phyloP scores from a whole-genome alignment of 2,888 invertebrate species.

The Cristatella mucedo region DNA sequence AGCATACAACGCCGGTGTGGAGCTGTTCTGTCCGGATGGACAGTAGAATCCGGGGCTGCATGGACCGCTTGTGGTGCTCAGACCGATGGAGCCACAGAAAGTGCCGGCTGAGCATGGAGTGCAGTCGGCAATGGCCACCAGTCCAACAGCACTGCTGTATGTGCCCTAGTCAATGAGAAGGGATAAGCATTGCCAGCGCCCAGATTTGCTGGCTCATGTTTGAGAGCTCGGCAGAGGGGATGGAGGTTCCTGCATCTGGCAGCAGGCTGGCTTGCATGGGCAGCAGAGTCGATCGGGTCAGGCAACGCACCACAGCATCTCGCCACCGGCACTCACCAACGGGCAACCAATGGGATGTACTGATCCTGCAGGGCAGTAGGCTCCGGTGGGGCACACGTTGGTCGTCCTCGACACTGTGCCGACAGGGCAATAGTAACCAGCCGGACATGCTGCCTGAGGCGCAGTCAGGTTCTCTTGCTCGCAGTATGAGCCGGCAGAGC shows the following conservation, averaged over 20 bases:
- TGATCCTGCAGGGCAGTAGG: slow-evolving; percentile 23
- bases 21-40: slow-evolving; percentile 23
- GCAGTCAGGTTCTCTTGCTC: slow-evolving; percentile 18
- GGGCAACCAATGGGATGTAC: slow-evolving; percentile 10
- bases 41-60: slow-evolving; percentile 30
- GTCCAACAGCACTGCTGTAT: slow-evolving; percentile 26
- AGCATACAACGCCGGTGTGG: slow-evolving; percentile 19
- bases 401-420: slow-evolving; percentile 20
- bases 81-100: slow-evolving; percentile 21
- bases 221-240: too few relatives aligned
- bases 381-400: slow-evolving; percentile 21
- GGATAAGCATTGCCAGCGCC: too few relatives aligned
- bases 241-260: too few relatives aligned
- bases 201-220: too few relatives aligned
- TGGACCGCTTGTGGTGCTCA: slow-evolving; percentile 21
- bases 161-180: slow-evolving; percentile 26
- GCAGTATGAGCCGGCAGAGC: slow-evolving; percentile 28
- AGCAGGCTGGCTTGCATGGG: too few relatives aligned
- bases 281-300: too few relatives aligned
- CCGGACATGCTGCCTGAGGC: slow-evolving; percentile 13
- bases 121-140: slow-evolving; percentile 20
- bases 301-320: too few relatives aligned
- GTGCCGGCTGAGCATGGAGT: slow-evolving; percentile 25
- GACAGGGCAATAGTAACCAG: slow-evolving; percentile 22
- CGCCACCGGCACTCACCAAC: too few relatives aligned